Conservation (phyloP, 1,140 invertebrate species). For the Dreissena polymorpha region DNA sequence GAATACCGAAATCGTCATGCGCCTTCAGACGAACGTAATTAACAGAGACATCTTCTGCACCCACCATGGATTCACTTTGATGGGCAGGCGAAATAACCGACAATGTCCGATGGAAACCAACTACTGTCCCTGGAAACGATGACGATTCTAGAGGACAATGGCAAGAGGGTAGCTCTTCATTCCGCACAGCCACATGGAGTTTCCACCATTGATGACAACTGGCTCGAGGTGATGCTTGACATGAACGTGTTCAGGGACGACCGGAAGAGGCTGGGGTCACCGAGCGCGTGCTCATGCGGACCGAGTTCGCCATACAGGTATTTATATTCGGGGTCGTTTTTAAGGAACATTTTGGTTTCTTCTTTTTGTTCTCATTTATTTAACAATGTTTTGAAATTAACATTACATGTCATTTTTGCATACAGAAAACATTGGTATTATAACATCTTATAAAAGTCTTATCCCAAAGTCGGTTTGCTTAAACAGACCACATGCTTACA, state of each 20-base stretch:
- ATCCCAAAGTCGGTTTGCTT: too few relatives aligned
- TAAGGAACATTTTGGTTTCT: neutral
- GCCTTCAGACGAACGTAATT: constrained; percentile 89
- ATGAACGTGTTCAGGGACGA: too few relatives aligned
- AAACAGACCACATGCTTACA: too few relatives aligned
- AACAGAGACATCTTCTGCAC: constrained; percentile 84
- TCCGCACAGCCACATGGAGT: constrained; percentile 93
- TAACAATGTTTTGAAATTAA: too few relatives aligned
- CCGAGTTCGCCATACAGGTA: constrained; percentile 90
- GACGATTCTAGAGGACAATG: constrained; percentile 90
- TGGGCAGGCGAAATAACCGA: constrained; percentile 83
- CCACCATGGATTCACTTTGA: constrained; percentile 91
- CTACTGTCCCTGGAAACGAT: constrained; percentile 92
- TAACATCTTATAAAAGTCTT: too few relatives aligned
- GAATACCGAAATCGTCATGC: constrained; percentile 89
- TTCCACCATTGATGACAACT: constrained; percentile 89
- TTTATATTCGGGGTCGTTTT: constrained; percentile 80
- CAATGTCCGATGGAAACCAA: constrained; percentile 89
- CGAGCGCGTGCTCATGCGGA: constrained; percentile 89
- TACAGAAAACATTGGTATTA: too few relatives aligned
- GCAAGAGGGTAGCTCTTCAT: constrained; percentile 84
- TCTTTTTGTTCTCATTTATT: constrained; percentile 15
- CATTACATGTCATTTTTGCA: too few relatives aligned
- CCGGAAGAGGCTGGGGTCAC: constrained; percentile 91
- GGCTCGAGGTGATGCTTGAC: constrained; percentile 93